A percentile compares a stretch with the other conserved stretches of the same genome.
phyloP scores from a whole-genome alignment of 2,888 invertebrate species.

The Globia sparganii region DNA sequence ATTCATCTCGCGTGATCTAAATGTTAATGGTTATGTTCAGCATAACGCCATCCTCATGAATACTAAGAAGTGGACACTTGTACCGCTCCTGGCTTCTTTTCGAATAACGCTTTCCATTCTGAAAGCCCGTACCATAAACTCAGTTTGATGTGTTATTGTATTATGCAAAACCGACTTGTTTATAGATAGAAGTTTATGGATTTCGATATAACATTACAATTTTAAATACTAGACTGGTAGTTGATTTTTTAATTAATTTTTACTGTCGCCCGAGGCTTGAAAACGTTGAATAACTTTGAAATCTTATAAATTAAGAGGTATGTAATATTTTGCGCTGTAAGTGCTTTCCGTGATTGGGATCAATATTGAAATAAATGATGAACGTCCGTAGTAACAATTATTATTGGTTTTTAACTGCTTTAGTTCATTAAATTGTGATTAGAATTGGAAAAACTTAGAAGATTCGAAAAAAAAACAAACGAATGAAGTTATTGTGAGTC shows the following conservation, averaged over 20 bases:
- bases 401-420: constrained; percentile 12
- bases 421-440: constrained; percentile 12
- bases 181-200: constrained; percentile 71
- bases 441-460: not conserved
- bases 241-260: constrained; percentile 67
- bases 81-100: constrained; percentile 82
- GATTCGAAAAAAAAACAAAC: not conserved
- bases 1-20: constrained; percentile 65
- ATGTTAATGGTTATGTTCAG: constrained; percentile 68
- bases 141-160: constrained; percentile 78
- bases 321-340: constrained; percentile 40
- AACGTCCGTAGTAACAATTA: not conserved
- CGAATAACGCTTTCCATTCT: constrained; percentile 74
- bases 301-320: constrained; percentile 54
- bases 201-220: constrained; percentile 64
- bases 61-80: constrained; percentile 80
- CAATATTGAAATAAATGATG: constrained; percentile 40
- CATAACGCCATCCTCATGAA: constrained; percentile 82
- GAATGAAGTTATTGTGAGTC: not conserved
- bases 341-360: constrained; percentile 39
- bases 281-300: constrained; percentile 57
- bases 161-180: constrained; percentile 78
- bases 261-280: constrained; percentile 55
- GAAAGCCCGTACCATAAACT: constrained; percentile 73
- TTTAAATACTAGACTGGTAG: constrained; percentile 66